phyloP scores from a whole-genome alignment of 2,113 vertebrate genomes.

The Pao palembangensis region DNA sequence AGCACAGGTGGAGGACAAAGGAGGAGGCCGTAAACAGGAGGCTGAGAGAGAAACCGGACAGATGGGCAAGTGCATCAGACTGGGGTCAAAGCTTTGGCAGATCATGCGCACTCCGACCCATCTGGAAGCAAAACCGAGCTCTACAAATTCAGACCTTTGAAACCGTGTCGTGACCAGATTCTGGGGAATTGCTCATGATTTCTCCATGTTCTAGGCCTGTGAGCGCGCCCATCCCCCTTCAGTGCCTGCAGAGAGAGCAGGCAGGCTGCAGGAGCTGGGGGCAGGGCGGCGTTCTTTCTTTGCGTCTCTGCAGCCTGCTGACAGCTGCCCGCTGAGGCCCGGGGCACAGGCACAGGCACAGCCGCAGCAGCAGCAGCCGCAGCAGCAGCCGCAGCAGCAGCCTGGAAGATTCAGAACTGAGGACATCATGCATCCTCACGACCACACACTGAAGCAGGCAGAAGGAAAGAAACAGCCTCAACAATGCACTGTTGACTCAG shows the following conservation, averaged over 20 bases:
- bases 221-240: constrained; percentile 56
- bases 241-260: constrained; percentile 45
- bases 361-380: constrained; percentile 28
- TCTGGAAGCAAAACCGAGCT: neutral
- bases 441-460: constrained; percentile 12
- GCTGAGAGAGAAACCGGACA: constrained; percentile 23
- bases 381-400: too few species aligned
- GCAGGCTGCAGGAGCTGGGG: constrained; percentile 61
- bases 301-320: constrained; percentile 44
- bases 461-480: constrained; percentile 36
- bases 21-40: constrained; percentile 34
- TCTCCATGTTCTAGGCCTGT: constrained; percentile 15
- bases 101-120: neutral
- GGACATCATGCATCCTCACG: constrained; percentile 22
- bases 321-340: constrained; percentile 69
- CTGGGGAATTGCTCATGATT: constrained; percentile 21
- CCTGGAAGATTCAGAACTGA: constrained; percentile 41
- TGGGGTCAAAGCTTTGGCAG: constrained; percentile 4
- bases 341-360: constrained; percentile 52
- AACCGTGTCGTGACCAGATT: constrained; percentile 7
- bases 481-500: constrained; percentile 59
- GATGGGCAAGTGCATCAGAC: constrained; percentile 6
- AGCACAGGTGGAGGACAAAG: constrained; percentile 30
- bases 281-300: constrained; percentile 58
- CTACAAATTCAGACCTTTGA: constrained; percentile 7